Evolutionary conservation across 2,113 vertebrate genomes (phyloP).

Genomic region (Prochilodus magdalenae): DNA sequence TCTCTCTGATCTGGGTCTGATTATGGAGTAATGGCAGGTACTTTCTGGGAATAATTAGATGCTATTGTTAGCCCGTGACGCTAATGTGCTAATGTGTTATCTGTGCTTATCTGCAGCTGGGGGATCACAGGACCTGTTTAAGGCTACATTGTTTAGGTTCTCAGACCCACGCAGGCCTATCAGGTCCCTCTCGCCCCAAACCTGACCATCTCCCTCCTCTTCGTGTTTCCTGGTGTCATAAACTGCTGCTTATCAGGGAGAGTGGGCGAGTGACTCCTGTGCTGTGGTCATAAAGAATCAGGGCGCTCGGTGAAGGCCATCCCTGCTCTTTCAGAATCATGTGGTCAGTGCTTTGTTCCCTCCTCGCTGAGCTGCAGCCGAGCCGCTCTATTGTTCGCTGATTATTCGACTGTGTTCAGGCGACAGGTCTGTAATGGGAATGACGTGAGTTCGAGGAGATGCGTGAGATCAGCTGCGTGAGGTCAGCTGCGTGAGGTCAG

Average conservation of each 20-base stretch:
- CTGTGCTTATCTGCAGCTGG: constrained; percentile 5
- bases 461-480: neutral
- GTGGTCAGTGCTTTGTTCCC: too few relatives aligned
- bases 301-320: constrained; percentile 14
- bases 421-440: neutral
- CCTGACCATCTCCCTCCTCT: neutral
- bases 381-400: neutral
- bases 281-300: constrained; percentile 29
- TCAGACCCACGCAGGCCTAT: constrained; percentile 1
- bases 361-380: neutral
- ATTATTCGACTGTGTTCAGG: neutral
- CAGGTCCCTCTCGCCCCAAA: neutral
- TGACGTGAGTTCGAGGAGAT: neutral
- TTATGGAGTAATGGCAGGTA: constrained; percentile 6
- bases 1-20: neutral
- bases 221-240: constrained; percentile 16
- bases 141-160: constrained; percentile 14
- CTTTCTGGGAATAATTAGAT: constrained; percentile 15
- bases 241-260: constrained; percentile 8
- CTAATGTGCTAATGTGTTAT: neutral
- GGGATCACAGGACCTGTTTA: neutral
- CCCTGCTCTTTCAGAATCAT: neutral
- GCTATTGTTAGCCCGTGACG: neutral
- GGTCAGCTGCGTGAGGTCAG: too few relatives aligned
- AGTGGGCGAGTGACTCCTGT: constrained; percentile 27